A percentile compares a stretch with the other conserved stretches of the same genome.
These are phyloP conservation scores for Siniperca knerii DNA, from an alignment of 2,113 vertebrate species.

Conservation along the genomic window DNA sequence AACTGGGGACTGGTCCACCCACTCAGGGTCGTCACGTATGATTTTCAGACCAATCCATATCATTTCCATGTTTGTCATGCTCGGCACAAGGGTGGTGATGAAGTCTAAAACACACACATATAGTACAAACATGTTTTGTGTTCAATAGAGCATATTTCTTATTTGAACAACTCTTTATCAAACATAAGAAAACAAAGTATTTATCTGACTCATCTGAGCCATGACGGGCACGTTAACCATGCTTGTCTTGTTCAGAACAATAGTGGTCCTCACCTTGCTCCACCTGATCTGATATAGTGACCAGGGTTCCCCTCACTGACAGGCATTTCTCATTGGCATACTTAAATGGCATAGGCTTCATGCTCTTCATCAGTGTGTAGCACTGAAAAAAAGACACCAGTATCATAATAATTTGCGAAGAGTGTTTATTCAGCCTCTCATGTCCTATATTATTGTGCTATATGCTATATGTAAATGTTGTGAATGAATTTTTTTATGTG, in stretches of 20 bases:
- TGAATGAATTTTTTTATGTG: neutral
- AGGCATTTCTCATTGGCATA: constrained; percentile 85
- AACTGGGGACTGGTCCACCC: constrained; percentile 86
- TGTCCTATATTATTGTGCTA: neutral
- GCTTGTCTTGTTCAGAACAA: neutral
- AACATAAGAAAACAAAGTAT: neutral
- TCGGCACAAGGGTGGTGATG: constrained; percentile 89
- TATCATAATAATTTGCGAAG: neutral
- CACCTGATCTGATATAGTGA: constrained; percentile 88
- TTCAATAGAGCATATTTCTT: neutral
- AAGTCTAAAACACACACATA: constrained; percentile 87
- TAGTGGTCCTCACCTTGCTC: constrained; percentile 90
- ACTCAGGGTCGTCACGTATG: constrained; percentile 75
- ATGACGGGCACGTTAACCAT: neutral
- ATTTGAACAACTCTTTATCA: neutral
- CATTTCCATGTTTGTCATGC: constrained; percentile 60
- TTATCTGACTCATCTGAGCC: neutral
- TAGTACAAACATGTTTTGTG: neutral
- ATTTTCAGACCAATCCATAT: constrained; percentile 93
- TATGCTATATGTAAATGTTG: neutral
- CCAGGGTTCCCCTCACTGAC: constrained; percentile 86
- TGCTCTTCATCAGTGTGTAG: constrained; percentile 82
- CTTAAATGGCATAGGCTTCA: constrained; percentile 73
- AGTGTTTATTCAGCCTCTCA: neutral
- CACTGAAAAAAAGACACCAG: constrained; percentile 84